phyloP scores from a whole-genome alignment of 2,888 invertebrate genomes.

The Tryphoninae sp. region DNA sequence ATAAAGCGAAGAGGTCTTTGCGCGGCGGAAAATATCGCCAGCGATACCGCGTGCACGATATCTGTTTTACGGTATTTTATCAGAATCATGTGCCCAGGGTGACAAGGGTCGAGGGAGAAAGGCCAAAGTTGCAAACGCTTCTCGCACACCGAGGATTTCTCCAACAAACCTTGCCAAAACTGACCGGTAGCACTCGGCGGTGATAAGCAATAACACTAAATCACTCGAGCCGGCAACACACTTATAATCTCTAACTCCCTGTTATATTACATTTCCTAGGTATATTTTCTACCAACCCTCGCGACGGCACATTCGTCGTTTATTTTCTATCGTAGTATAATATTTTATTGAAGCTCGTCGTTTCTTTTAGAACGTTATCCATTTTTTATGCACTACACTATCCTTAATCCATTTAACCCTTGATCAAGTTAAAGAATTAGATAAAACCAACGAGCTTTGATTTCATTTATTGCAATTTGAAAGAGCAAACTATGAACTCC shows the following conservation, averaged over 20 bases:
- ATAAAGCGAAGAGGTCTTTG: neutral
- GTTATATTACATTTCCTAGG: conserved; percentile 15
- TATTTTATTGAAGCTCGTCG: no score
- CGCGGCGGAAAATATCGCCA: neutral
- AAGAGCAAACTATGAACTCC: neutral
- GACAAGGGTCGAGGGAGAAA: conserved; percentile 17
- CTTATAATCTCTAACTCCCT: conserved; percentile 13
- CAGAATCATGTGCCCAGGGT: conserved; percentile 2
- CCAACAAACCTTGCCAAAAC: conserved; percentile 44
- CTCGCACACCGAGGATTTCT: conserved; percentile 10
- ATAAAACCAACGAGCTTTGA: neutral
- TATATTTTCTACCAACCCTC: neutral
- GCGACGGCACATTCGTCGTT: neutral
- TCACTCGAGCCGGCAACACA: conserved; percentile 20
- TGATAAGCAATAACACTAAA: conserved; percentile 49
- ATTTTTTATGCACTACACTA: no score
- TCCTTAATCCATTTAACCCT: no score
- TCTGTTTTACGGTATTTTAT: neutral
- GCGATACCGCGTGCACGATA: neutral
- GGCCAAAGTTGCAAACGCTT: conserved; percentile 33
- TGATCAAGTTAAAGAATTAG: no score
- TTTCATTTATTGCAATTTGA: neutral
- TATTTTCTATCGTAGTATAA: no score
- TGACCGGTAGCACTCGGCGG: conserved; percentile 24
- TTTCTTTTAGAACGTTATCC: no score